phyloP scores from a whole-genome alignment of 2,888 invertebrate species.

The Chaetogeoica ovagalla region DNA sequence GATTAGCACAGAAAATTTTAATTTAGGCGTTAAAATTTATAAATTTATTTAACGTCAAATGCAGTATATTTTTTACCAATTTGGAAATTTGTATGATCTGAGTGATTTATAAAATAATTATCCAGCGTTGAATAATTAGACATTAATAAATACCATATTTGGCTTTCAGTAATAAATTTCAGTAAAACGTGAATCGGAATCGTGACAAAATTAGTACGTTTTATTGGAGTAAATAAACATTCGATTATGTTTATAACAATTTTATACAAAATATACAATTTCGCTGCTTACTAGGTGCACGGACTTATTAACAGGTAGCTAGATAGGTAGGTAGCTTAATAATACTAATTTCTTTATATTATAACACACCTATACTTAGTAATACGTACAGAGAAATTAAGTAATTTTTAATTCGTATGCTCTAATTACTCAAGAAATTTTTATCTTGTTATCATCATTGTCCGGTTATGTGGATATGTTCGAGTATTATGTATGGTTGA shows the following conservation, averaged over 20 bases:
- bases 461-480: not conserved
- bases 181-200: not conserved
- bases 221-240: not conserved
- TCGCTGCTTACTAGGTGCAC: not conserved
- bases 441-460: not conserved
- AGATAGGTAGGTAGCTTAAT: not conserved
- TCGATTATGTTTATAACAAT: not conserved
- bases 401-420: not conserved
- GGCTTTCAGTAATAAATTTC: not conserved
- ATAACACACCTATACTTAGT: no score
- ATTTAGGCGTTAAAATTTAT: no score
- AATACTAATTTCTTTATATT: not conserved
- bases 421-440: not conserved
- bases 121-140: not conserved
- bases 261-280: not conserved
- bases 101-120: not conserved
- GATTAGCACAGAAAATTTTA: no score
- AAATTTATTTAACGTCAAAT: no score
- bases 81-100: no score
- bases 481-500: not conserved
- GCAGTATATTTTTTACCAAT: no score
- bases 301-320: not conserved
- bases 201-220: not conserved
- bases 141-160: not conserved
- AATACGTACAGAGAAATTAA: no score